Evolutionary conservation across 2,797 vertebrate species (phyloP), one percentile per base, ranked within the genome.

Genomic region (Iguana delicatissima): DNA sequence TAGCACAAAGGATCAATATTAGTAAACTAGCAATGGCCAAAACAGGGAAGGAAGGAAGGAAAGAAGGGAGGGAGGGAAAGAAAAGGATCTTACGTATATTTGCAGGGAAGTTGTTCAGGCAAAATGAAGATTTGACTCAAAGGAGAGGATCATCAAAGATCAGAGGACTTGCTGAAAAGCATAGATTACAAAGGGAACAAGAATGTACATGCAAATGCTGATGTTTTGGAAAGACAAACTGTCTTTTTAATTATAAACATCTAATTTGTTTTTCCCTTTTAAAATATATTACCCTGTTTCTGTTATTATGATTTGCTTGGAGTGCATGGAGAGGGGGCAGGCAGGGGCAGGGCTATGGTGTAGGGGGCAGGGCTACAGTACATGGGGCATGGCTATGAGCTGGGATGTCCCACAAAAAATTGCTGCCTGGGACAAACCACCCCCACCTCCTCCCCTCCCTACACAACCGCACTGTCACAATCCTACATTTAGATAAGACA

Each of bases 161-260:
- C 73, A 87, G 35, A 87, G n/a, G n/a, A 79, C 14, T 38, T 87
- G 42, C 67, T 89, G 18, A 72, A 79, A 84, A 76, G 22, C 2
- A 81, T 35, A 59, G 42, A 84, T 84, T 84, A 89, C 57, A 89
- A 84, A 89, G 55, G 29, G 57, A 57, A 77, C 72, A 84, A 62
- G 42, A 84, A 76, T 24, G 6, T 62, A 83, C 81, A 89, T 84
- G 72, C 42, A 77, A 84, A 52, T 84, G 2, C 32, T 77, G 73
- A 16, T 4, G 20, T 18, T 77, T 77, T 59, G 12, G 72, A 52
- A 20, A 46, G 12, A 52, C 24, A 26, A 3, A 10, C 32, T 57
- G 8, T 69, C 72, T 74, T 73, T 73, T 9, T 74, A 89, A 74
- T 18, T 83, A n/a, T 29, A 42, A 89, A 13, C 42, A 35, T 22